Conservation (phyloP, 2,888 invertebrate genomes). For the Frankliniella fusca region DNA sequence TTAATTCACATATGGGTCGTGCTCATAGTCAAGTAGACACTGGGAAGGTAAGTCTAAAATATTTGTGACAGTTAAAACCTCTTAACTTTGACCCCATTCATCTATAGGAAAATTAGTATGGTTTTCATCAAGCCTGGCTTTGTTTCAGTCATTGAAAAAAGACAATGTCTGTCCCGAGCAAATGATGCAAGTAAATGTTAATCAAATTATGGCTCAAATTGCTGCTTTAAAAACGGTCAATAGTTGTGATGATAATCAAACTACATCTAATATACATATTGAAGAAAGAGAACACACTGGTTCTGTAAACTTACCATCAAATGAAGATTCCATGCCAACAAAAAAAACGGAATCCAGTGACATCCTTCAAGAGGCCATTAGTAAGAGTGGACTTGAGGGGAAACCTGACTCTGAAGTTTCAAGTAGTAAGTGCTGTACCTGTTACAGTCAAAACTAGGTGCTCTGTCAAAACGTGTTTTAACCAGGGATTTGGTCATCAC, state of each 20-base stretch:
- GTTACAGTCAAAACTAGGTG: neutral
- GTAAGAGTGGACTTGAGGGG: conserved; percentile 44
- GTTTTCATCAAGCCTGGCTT: neutral
- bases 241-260: conserved; percentile 32
- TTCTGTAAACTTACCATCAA: no score
- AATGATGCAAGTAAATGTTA: conserved; percentile 18
- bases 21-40: conserved; percentile 47
- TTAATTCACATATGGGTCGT: conserved; percentile 64
- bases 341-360: conserved; percentile 41
- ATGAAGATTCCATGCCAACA: no score
- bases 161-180: neutral
- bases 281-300: no score
- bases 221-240: conserved; percentile 4
- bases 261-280: neutral
- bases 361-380: conserved; percentile 54
- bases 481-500: no score
- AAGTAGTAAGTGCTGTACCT: conserved; percentile 42
- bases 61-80: neutral
- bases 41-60: neutral
- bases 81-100: neutral
- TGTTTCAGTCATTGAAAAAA: neutral
- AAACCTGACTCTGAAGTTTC: conserved; percentile 41
- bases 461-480: no score
- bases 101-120: neutral
- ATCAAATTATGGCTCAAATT: conserved; percentile 1